Evolutionary conservation across 2,888 invertebrate genomes (phyloP), one percentile per base, ranked within the genome.

Genomic region (Ariolimax columbianus): DNA sequence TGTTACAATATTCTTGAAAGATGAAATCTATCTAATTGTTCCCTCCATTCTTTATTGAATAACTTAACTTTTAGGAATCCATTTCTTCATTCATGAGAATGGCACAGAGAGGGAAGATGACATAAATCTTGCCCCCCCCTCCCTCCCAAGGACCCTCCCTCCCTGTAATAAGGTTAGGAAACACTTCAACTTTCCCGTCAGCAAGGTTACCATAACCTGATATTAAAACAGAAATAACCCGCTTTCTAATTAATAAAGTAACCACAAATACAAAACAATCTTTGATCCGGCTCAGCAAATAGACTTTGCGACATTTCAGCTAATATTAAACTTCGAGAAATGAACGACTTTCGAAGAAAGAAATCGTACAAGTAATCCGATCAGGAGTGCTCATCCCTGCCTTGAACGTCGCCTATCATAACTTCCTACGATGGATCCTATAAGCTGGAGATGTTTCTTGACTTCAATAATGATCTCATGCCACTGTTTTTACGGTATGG

Each of bases 241-340:
- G n/a, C n/a, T 63, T 63, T 63, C 26, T 63, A 63, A 30, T 63
- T 30, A 63, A 63, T 63, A 63, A 63, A 63, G 30, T n/a, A 63
- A 1, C 30, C 9, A 63, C 3, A 63, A 63, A 26, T 63, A n/a
- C 2, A 63, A 14, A 30, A 23, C 63, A 63, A 63, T 63, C 30
- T 63, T 6, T n/a, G n/a, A n/a, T 9, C 63, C 30, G 30, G n/a
- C 23, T 63, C n/a, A 7, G n/a, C 63, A 63, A 63, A n/a, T n/a
- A 63, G n/a, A 63, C 63, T 63, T n/a, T 11, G 11, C 4, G n/a
- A 26, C 30, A 63, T 63, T 63, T 63, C 11, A n/a, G 4, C n/a
- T 23, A 11, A 63, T 63, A 59, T 59, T 59, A 59, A 59, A 59
- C n/a, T 30, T 26, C 23, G 63, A 23, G n/a, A 63, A 63, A 7